phyloP scores from a whole-genome alignment of 2,797 vertebrate genomes.

The Buphagus erythrorhynchus region DNA sequence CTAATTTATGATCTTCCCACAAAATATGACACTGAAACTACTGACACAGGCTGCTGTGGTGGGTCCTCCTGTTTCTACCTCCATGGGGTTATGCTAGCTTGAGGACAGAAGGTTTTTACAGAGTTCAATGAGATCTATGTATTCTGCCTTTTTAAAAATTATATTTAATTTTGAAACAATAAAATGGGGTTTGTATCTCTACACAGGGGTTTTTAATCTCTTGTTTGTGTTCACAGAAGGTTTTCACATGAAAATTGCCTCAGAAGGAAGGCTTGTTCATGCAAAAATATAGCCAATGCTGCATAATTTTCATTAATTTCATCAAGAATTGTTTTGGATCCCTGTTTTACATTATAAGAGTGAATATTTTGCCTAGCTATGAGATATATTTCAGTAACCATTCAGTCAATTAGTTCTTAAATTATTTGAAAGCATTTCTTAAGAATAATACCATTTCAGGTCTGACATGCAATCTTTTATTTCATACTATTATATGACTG shows the following conservation, averaged over 20 bases:
- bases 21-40: neutral
- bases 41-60: neutral
- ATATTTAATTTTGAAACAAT: neutral
- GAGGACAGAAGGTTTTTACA: neutral
- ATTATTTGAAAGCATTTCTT: neutral
- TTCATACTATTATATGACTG: neutral
- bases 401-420: neutral
- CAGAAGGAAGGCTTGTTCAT: neutral
- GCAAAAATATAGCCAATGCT: neutral
- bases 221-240: neutral
- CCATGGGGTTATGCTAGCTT: neutral
- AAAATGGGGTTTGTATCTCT: neutral
- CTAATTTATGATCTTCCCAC: neutral
- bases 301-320: neutral
- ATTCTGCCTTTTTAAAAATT: neutral
- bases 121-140: neutral
- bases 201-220: neutral
- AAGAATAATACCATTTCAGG: neutral
- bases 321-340: neutral
- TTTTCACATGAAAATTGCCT: neutral
- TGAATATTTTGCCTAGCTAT: neutral
- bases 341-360: neutral
- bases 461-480: neutral
- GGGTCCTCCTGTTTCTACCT: neutral
- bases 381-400: neutral